These are phyloP conservation scores for Protosalanx chinensis DNA, from an alignment of 2,797 vertebrate species.

Conservation along the genomic window DNA sequence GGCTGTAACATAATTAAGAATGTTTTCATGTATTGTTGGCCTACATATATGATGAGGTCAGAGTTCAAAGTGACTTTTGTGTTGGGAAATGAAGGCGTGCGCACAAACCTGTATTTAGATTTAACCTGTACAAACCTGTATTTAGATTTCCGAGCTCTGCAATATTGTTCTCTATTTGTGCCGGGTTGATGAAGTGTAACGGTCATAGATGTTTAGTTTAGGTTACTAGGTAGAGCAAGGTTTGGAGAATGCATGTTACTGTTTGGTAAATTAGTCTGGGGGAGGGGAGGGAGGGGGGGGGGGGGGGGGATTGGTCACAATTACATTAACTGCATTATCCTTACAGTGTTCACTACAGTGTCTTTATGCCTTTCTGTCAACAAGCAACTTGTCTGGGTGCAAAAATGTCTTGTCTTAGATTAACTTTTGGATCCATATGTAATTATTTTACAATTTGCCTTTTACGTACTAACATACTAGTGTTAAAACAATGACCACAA, in stretches of 20 bases:
- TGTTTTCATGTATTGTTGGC: too few species aligned
- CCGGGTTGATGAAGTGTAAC: background rate
- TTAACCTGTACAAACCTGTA: too few species aligned
- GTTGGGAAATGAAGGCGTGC: too few species aligned
- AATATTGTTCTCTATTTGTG: background rate
- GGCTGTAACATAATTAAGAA: too few species aligned
- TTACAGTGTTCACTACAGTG: background rate
- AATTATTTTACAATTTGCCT: background rate
- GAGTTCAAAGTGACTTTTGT: too few species aligned
- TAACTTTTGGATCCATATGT: background rate
- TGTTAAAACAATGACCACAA: background rate
- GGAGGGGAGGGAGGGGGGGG: background rate
- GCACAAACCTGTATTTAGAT: too few species aligned
- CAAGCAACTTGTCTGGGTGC: background rate
- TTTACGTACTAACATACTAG: background rate
- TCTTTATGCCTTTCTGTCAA: conserved; percentile 3
- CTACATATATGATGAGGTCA: too few species aligned
- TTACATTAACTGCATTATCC: background rate
- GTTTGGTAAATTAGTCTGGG: background rate
- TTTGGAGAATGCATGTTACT: background rate
- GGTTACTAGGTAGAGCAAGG: background rate
- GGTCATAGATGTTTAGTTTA: too few species aligned
- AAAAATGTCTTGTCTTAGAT: conserved; percentile 1
- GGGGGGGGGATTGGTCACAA: background rate
- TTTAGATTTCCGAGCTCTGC: background rate